These are phyloP conservation scores for Diploptera punctata DNA, from an alignment of 2,888 invertebrate genomes.

Conservation along the genomic window DNA sequence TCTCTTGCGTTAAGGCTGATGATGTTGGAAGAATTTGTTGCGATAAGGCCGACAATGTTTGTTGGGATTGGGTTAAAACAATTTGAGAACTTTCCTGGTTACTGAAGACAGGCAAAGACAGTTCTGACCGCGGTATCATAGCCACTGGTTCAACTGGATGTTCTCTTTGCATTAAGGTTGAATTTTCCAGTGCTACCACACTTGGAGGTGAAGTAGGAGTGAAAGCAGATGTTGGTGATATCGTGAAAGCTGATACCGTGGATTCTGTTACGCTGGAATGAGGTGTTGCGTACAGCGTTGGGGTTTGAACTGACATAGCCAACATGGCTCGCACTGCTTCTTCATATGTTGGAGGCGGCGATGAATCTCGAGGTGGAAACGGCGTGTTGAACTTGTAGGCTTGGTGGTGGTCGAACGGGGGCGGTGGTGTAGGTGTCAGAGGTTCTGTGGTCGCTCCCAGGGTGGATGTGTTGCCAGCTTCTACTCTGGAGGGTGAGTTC, in stretches of 20 bases:
- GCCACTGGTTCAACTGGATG: neutral
- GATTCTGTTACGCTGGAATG: neutral
- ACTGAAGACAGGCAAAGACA: too few relatives aligned
- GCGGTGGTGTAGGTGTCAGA: neutral
- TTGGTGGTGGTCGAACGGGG: neutral
- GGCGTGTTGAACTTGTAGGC: neutral
- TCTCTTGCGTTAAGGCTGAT: neutral
- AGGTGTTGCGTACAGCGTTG: neutral
- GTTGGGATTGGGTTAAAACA: too few relatives aligned
- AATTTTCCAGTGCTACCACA: too few relatives aligned
- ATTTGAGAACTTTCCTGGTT: too few relatives aligned
- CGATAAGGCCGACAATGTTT: neutral
- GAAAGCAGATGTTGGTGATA: too few relatives aligned
- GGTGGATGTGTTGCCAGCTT: neutral
- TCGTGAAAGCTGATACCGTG: too few relatives aligned
- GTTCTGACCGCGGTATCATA: neutral
- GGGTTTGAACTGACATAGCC: neutral
- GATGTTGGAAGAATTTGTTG: neutral
- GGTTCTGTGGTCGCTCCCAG: neutral
- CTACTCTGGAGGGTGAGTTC: neutral
- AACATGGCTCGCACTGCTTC: constrained; percentile 37
- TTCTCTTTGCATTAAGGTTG: neutral
- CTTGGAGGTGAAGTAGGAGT: neutral
- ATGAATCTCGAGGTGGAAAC: constrained; percentile 24
- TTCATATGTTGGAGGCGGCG: constrained; percentile 42